Conservation (phyloP, 1,140 invertebrate species). For the Ditylenchus dipsaci region DNA sequence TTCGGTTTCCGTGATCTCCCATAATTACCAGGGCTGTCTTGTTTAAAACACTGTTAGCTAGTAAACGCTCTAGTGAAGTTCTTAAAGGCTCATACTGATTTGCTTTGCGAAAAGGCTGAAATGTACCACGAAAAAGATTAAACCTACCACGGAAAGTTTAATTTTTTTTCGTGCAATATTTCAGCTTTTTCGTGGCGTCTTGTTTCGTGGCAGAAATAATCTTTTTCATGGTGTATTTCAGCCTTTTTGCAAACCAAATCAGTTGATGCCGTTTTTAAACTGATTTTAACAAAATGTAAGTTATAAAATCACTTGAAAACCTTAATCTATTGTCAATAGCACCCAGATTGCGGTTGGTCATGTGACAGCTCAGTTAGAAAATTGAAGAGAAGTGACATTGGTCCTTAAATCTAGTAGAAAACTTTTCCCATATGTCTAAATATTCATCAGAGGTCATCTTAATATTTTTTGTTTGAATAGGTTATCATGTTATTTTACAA, state of each 20-base stretch:
- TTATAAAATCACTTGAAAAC: too few relatives aligned
- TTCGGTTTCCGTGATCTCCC: conserved; percentile 60
- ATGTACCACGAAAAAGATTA: too few relatives aligned
- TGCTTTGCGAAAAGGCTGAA: too few relatives aligned
- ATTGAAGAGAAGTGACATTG: conserved; percentile 53
- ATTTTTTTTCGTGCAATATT: not conserved
- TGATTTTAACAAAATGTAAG: too few relatives aligned
- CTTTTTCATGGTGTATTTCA: too few relatives aligned
- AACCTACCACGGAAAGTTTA: not conserved
- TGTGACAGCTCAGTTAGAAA: conserved; percentile 48
- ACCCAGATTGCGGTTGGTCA: conserved; percentile 35
- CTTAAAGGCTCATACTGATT: conserved; percentile 12
- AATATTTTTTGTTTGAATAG: conserved; percentile 13
- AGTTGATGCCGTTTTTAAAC: too few relatives aligned
- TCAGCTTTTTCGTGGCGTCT: too few relatives aligned
- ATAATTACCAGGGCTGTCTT: conserved; percentile 60
- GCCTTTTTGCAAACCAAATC: too few relatives aligned
- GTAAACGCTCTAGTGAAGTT: conserved; percentile 24
- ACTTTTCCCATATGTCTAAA: conserved; percentile 41
- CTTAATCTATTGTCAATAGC: conserved; percentile 27
- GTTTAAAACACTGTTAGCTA: conserved; percentile 46
- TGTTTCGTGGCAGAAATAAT: too few relatives aligned
- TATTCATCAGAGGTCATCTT: conserved; percentile 19
- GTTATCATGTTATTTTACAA: conserved; percentile 1
- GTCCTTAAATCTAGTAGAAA: conserved; percentile 36